Conservation (phyloP, 2,888 invertebrate genomes). For the Perdita meconis region DNA sequence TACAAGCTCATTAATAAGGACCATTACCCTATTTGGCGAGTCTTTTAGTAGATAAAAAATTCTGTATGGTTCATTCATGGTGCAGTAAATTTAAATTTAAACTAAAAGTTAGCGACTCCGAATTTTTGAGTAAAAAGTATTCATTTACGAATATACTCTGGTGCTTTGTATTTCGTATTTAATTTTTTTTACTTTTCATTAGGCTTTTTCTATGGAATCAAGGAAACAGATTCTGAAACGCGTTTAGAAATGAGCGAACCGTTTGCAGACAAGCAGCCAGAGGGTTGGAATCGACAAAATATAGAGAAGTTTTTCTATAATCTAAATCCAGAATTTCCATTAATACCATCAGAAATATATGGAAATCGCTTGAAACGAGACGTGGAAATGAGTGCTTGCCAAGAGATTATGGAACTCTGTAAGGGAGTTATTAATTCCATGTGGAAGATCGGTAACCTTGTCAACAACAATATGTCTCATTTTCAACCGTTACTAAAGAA, state of each 20-base stretch:
- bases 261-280: accelerated
- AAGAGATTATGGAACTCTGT: slow-evolving; percentile 27
- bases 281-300: background rate
- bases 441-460: slow-evolving; percentile 25
- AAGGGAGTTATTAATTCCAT: slow-evolving; percentile 39
- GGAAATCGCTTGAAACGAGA: slow-evolving; percentile 44
- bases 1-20: no score
- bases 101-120: no score
- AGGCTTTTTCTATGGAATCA: background rate
- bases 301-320: background rate
- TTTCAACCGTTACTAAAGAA: background rate
- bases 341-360: background rate
- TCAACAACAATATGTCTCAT: slow-evolving; percentile 28
- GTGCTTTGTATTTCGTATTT: no score
- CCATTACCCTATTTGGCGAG: no score
- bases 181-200: background rate
- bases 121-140: no score
- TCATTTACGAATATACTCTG: no score
- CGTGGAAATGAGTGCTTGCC: slow-evolving; percentile 12
- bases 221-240: background rate
- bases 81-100: no score
- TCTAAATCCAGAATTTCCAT: background rate
- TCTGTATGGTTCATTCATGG: no score
- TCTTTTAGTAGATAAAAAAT: no score
- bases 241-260: no score